Evolutionary conservation across 2,888 invertebrate species (phyloP).

Genomic region (Hololepta plana): DNA sequence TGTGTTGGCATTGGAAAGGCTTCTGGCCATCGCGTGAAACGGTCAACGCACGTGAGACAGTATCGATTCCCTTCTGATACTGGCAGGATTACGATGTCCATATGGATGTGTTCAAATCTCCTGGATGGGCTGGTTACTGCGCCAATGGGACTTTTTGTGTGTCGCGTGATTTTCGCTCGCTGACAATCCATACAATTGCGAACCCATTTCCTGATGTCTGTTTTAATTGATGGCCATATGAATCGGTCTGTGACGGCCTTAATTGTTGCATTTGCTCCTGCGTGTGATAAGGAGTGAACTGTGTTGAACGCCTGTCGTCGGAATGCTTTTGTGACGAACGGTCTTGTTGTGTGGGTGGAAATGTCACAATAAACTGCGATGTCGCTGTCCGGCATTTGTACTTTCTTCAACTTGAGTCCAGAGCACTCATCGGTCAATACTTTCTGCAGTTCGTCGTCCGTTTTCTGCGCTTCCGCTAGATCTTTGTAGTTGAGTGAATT

Average conservation of each 20-base stretch:
- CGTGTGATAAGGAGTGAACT: no score
- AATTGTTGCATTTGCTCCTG: not conserved
- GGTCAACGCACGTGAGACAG: constrained; percentile 17
- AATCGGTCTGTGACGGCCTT: constrained; percentile 1
- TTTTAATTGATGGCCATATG: no score
- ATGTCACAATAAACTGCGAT: not conserved
- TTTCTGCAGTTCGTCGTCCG: constrained; percentile 1
- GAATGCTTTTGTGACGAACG: no score
- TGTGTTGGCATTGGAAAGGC: constrained; percentile 16
- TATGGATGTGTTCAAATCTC: constrained; percentile 22
- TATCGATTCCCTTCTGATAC: constrained; percentile 15
- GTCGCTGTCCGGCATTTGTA: not conserved
- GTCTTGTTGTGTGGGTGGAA: no score
- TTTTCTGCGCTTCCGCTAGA: not conserved
- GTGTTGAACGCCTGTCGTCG: no score
- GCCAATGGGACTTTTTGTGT: constrained; percentile 10
- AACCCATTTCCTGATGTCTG: no score
- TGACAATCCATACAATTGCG: constrained; percentile 14
- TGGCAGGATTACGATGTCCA: constrained; percentile 25
- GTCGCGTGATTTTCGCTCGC: constrained; percentile 15
- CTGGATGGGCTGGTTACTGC: constrained; percentile 11
- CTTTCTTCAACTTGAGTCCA: not conserved
- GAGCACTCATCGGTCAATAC: not conserved
- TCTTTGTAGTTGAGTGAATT: not conserved
- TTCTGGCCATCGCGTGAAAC: constrained; percentile 17